These are phyloP conservation scores for Andrena fulva DNA, from an alignment of 2,888 invertebrate genomes.

Conservation along the genomic window DNA sequence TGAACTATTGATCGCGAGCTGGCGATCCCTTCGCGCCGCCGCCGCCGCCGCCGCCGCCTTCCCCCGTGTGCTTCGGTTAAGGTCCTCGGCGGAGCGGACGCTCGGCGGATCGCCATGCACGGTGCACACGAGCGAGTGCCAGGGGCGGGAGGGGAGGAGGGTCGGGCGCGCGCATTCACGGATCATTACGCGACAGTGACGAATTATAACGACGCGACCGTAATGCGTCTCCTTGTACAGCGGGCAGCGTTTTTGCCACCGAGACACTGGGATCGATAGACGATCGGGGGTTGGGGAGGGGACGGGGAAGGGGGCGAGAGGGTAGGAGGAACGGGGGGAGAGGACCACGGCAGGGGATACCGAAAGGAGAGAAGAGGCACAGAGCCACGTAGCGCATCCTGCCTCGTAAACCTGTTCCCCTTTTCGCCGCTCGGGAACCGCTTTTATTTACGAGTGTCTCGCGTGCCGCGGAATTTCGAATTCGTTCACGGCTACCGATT, in stretches of 20 bases:
- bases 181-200: slow-evolving; percentile 82
- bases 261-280: slow-evolving; percentile 69
- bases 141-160: slow-evolving; percentile 9
- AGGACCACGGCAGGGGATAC: slow-evolving; percentile 28
- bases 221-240: slow-evolving; percentile 77
- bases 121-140: not conserved
- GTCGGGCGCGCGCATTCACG: slow-evolving; percentile 71
- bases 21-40: slow-evolving; percentile 74
- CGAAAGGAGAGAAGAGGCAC: slow-evolving; percentile 51
- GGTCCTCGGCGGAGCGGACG: slow-evolving; percentile 49
- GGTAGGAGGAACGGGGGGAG: not conserved
- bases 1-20: slow-evolving; percentile 82
- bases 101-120: not conserved
- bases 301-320: not conserved
- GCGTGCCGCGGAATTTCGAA: slow-evolving; percentile 75
- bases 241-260: slow-evolving; percentile 71
- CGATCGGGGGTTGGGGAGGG: slow-evolving; percentile 61
- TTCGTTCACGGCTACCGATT: slow-evolving; percentile 67
- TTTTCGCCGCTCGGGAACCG: slow-evolving; percentile 75
- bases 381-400: slow-evolving; percentile 72
- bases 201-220: slow-evolving; percentile 78
- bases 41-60: slow-evolving; percentile 46
- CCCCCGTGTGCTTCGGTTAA: slow-evolving; percentile 37
- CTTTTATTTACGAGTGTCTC: slow-evolving; percentile 76
- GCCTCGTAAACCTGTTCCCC: slow-evolving; percentile 78